Percentiles rank a stretch among this genome's conserved stretches.
Evolutionary conservation across 2,888 invertebrate genomes (phyloP).

Genomic region (Laothoe populi): DNA sequence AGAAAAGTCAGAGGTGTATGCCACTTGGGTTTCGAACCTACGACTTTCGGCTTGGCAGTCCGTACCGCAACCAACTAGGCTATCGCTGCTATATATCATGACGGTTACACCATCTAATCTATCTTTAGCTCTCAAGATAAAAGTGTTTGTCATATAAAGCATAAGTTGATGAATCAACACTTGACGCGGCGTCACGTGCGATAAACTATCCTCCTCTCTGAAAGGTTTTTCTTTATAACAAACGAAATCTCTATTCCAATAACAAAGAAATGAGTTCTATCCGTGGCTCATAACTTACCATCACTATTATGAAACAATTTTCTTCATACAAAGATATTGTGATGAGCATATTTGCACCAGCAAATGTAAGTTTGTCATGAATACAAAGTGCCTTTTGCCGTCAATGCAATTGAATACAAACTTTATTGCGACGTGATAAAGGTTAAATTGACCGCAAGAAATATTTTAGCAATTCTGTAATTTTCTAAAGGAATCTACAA

Average conservation of each 20-base stretch:
- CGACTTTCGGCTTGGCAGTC: no score
- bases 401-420: neutral
- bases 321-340: neutral
- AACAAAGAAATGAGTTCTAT: constrained; percentile 1
- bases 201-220: neutral
- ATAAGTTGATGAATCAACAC: neutral
- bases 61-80: no score
- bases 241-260: constrained; percentile 1
- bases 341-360: neutral
- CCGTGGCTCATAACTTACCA: neutral
- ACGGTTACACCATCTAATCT: no score
- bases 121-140: no score
- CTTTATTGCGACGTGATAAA: neutral
- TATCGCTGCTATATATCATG: no score
- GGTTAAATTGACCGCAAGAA: neutral
- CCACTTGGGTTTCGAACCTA: no score
- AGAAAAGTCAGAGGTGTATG: no score
- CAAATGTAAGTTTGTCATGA: neutral
- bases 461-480: neutral
- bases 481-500: constrained; percentile 12
- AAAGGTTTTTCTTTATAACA: neutral
- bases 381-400: neutral
- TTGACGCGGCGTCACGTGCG: neutral
- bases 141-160: neutral
- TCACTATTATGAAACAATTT: neutral